A percentile compares a stretch with the other conserved stretches of the same genome.
Evolutionary conservation across 2,113 vertebrate genomes (phyloP).

Genomic region (Peromyscus polionotus): DNA sequence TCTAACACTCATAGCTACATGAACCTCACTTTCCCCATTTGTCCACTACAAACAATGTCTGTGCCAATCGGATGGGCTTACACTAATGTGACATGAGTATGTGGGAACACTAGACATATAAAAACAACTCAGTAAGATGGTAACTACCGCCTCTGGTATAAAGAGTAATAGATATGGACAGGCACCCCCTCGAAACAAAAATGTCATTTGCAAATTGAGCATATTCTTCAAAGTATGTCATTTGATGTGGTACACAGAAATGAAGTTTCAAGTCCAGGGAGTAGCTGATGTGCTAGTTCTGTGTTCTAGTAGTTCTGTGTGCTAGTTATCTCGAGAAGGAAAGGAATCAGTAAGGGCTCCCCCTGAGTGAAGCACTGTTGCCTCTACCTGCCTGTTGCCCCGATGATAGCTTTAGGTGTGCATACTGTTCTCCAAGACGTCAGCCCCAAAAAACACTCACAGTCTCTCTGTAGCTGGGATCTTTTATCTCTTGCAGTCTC

Average conservation of each 20-base stretch:
- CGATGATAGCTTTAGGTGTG: accelerated
- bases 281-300: not conserved
- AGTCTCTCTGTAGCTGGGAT: not conserved
- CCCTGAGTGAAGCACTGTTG: too few relatives aligned
- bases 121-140: not conserved
- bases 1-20: not conserved
- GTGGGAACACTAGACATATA: not conserved
- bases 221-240: not conserved
- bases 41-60: not conserved
- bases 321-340: not conserved
- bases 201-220: not conserved
- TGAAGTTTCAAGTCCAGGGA: not conserved
- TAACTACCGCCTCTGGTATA: not conserved
- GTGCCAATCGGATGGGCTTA: not conserved
- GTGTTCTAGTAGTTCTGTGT: not conserved
- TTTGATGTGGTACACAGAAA: not conserved
- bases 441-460: not conserved
- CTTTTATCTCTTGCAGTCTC: not conserved
- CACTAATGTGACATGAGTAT: not conserved
- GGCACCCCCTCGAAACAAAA: not conserved
- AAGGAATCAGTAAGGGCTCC: not conserved
- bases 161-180: not conserved
- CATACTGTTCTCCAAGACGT: not conserved
- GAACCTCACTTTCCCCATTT: not conserved
- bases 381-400: not conserved